Evolutionary conservation across 2,797 vertebrate species (phyloP).

Genomic region (Merluccius polli): DNA sequence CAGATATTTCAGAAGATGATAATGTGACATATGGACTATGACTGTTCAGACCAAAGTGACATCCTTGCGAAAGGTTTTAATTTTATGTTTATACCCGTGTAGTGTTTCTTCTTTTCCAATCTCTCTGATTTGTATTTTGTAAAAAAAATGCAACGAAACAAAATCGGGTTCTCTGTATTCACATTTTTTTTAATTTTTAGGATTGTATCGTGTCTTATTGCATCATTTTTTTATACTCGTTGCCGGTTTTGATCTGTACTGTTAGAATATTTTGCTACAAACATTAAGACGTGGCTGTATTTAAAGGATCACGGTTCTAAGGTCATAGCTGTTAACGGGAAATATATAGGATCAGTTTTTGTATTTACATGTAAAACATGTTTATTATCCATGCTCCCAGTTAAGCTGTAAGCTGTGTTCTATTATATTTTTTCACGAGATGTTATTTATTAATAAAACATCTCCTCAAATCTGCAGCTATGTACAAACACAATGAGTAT

Average conservation of each 20-base stretch:
- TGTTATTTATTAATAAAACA: neutral
- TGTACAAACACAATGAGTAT: neutral
- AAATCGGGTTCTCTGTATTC: neutral
- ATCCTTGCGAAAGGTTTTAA: neutral
- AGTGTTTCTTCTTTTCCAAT: neutral
- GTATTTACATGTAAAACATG: neutral
- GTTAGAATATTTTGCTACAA: neutral
- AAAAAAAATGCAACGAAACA: neutral
- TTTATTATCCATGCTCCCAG: neutral
- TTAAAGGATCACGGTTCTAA: neutral
- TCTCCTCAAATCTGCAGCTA: neutral
- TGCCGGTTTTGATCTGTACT: neutral
- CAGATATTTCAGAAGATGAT: neutral
- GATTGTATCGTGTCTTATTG: neutral
- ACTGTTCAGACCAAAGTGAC: constrained; percentile 7
- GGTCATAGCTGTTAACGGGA: constrained; percentile 59
- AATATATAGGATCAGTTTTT: constrained; percentile 47
- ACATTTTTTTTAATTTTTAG: neutral
- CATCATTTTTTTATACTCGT: neutral
- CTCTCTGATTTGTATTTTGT: neutral
- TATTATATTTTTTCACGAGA: neutral
- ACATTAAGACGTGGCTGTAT: neutral
- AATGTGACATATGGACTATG: neutral
- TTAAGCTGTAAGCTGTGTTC: neutral
- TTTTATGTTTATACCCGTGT: neutral